phyloP scores from a whole-genome alignment of 2,113 vertebrate species.

The Etia nguti region DNA sequence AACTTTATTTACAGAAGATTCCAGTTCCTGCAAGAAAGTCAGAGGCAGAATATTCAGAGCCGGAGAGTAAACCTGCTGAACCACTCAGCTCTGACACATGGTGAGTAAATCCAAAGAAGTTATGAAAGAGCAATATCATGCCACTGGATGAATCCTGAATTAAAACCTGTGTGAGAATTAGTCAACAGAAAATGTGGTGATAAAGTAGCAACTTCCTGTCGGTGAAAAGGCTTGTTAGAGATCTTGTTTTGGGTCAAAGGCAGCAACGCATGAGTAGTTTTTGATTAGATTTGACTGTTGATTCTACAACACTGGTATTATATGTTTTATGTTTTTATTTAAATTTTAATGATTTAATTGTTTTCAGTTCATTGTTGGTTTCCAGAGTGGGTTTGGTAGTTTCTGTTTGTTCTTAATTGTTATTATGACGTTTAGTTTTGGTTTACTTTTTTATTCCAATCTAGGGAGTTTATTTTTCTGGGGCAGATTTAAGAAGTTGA shows the following conservation, averaged over 20 bases:
- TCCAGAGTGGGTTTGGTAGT: neutral
- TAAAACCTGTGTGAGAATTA: neutral
- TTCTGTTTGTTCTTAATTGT: neutral
- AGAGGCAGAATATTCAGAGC: conserved; percentile 30
- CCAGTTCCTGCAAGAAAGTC: conserved; percentile 40
- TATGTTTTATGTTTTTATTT: neutral
- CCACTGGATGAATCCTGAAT: neutral
- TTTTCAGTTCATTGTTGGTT: rapidly evolving
- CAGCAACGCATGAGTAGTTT: neutral
- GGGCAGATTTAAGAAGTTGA: neutral
- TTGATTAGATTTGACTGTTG: neutral
- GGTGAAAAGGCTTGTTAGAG: neutral
- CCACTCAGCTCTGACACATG: conserved; percentile 17
- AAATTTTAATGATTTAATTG: neutral
- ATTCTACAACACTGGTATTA: neutral
- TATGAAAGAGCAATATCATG: neutral
- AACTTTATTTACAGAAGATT: conserved; percentile 55
- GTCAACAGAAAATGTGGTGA: neutral
- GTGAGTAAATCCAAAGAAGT: conserved; percentile 39
- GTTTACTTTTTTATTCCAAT: neutral
- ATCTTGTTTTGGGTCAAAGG: neutral
- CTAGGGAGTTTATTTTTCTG: neutral
- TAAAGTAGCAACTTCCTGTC: neutral
- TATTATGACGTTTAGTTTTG: neutral
- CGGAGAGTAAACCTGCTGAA: conserved; percentile 37